Percentiles rank a stretch among this genome's conserved stretches.
Evolutionary conservation across 2,113 vertebrate genomes (phyloP).

Genomic region (Sceloporus tristichus): DNA sequence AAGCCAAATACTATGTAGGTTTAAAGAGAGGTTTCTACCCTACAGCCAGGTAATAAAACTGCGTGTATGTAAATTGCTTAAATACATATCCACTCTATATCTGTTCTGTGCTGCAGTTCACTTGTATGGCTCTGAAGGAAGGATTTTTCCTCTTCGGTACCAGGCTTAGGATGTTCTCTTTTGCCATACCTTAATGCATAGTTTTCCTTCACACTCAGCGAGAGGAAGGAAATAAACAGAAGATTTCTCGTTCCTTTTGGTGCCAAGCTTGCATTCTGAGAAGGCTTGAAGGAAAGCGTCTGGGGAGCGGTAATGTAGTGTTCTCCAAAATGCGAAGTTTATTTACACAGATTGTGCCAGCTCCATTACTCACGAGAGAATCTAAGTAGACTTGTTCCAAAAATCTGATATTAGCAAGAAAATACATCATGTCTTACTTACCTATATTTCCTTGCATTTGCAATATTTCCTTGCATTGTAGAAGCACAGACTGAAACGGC

Average conservation of each 20-base stretch:
- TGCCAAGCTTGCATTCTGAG: not conserved
- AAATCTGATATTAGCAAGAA: conserved; percentile 7
- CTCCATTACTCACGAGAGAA: not conserved
- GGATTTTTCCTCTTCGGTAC: not conserved
- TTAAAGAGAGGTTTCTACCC: not conserved
- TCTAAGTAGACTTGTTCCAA: not conserved
- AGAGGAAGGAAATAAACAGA: not conserved
- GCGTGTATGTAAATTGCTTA: not conserved
- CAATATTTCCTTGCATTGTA: no score
- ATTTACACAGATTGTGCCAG: not conserved
- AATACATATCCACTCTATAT: not conserved
- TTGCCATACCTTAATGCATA: not conserved
- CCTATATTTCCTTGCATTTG: not conserved
- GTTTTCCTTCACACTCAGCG: not conserved
- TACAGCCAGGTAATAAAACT: no score
- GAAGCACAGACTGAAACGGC: no score
- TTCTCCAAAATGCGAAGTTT: conserved; percentile 17
- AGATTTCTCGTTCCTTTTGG: conserved; percentile 21
- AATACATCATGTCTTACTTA: conserved; percentile 16
- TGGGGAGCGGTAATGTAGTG: not conserved
- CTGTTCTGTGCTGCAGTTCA: not conserved
- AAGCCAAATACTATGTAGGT: not conserved
- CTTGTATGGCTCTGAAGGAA: not conserved
- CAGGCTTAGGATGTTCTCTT: not conserved
- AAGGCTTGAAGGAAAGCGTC: not conserved